These are phyloP conservation scores for Stichopus horrens DNA, from an alignment of 53 echinoderm and acorn worm species.

Conservation along the genomic window DNA sequence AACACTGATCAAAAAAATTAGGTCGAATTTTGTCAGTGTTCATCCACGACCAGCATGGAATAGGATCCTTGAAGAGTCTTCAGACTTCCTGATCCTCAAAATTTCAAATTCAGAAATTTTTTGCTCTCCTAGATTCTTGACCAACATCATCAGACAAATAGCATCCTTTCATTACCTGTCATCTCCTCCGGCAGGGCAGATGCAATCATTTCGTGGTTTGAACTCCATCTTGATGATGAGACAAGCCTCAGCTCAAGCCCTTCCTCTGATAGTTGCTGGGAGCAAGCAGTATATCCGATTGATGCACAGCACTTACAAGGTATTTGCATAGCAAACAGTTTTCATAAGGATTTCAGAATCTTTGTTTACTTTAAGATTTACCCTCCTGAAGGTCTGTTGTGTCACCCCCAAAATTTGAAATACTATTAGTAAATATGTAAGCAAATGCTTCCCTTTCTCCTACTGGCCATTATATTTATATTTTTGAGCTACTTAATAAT, in stretches of 20 bases:
- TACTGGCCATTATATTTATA: too few relatives aligned
- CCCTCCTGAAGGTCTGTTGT: too few relatives aligned
- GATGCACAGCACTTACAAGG: conserved; percentile 25
- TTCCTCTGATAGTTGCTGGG: conserved; percentile 66
- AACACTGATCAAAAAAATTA: neutral
- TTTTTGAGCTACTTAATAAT: too few relatives aligned
- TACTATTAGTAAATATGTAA: too few relatives aligned
- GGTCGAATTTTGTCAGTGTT: neutral
- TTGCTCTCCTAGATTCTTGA: neutral
- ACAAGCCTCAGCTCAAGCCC: conserved; percentile 61
- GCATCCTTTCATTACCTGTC: conserved; percentile 9
- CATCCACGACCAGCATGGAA: too few relatives aligned
- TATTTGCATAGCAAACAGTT: neutral
- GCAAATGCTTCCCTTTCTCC: too few relatives aligned
- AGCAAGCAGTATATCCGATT: conserved; percentile 73
- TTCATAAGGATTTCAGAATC: neutral
- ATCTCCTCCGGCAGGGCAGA: conserved; percentile 53
- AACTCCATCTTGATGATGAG: conserved; percentile 56
- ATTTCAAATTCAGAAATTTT: neutral
- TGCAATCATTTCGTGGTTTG: conserved; percentile 79
- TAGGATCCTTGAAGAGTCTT: too few relatives aligned
- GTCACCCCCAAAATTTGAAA: too few relatives aligned
- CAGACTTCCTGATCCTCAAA: neutral
- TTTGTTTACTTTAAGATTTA: too few relatives aligned
- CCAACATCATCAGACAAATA: neutral